phyloP scores from a whole-genome alignment of 2,113 vertebrate species.

The Talpa occidentalis region DNA sequence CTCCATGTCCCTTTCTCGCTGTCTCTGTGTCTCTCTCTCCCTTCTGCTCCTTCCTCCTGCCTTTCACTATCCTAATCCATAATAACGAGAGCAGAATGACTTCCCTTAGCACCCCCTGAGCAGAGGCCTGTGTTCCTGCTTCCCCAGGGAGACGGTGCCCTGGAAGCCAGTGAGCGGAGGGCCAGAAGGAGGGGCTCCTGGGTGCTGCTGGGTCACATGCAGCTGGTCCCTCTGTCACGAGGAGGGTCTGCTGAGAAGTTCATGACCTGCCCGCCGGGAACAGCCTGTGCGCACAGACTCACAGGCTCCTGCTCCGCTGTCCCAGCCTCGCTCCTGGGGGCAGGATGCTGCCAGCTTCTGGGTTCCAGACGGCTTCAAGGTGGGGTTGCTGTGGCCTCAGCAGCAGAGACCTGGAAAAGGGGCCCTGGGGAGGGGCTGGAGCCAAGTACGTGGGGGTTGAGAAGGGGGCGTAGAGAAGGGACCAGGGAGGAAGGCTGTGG shows the following conservation, averaged over 20 bases:
- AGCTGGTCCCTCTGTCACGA: neutral
- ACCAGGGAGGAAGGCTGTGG: neutral
- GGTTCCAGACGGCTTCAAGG: too few relatives aligned
- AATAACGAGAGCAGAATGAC: neutral
- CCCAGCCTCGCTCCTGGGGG: too few relatives aligned
- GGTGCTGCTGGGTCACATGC: neutral
- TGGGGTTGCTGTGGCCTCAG: too few relatives aligned
- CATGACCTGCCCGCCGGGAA: accelerated
- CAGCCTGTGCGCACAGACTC: neutral
- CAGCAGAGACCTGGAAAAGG: neutral
- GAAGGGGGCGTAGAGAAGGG: too few relatives aligned
- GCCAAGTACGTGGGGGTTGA: neutral
- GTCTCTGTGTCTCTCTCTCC: neutral
- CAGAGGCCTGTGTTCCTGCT: neutral
- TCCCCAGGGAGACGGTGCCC: neutral
- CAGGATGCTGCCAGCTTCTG: too few relatives aligned
- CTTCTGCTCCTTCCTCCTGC: neutral
- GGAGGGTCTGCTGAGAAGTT: neutral
- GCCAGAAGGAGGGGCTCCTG: neutral
- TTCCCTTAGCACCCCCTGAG: neutral
- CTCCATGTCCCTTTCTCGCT: neutral
- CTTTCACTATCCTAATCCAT: neutral
- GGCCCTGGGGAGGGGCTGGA: neutral
- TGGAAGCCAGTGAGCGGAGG: neutral
- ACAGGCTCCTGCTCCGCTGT: neutral